phyloP scores from a whole-genome alignment of 2,888 invertebrate species.

The Acanthococcus lagerstroemiae region DNA sequence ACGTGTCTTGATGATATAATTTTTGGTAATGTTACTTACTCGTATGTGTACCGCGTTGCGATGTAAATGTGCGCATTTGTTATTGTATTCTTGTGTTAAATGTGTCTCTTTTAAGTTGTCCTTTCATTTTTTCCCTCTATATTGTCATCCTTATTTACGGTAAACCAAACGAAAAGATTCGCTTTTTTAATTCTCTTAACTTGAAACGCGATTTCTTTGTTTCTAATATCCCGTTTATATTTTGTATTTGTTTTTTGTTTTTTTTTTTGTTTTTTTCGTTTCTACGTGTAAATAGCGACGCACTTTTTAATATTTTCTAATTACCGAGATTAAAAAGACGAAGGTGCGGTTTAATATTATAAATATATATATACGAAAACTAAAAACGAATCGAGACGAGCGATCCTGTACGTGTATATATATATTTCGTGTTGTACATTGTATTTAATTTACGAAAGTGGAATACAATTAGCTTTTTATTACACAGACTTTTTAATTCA shows the following conservation, averaged over 20 bases:
- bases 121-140: slow-evolving; percentile 2
- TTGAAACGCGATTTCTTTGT: neutral
- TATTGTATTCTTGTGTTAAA: too few relatives aligned
- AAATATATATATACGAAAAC: too few relatives aligned
- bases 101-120: neutral
- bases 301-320: slow-evolving; percentile 29
- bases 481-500: neutral
- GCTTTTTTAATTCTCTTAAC: too few relatives aligned
- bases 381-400: neutral
- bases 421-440: slow-evolving; percentile 6
- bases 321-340: slow-evolving; percentile 16
- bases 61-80: neutral
- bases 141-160: slow-evolving; percentile 14
- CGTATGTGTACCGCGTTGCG: neutral
- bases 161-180: too few relatives aligned
- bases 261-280: neutral
- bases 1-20: neutral
- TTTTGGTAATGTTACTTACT: neutral
- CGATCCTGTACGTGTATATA: neutral
- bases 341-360: too few relatives aligned
- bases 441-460: neutral
- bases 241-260: slow-evolving; percentile 13
- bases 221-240: slow-evolving; percentile 21
- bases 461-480: neutral
- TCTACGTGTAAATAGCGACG: slow-evolving; percentile 18